These are phyloP conservation scores for Hippoglossus hippoglossus DNA, from an alignment of 2,797 vertebrate species.

Conservation along the genomic window DNA sequence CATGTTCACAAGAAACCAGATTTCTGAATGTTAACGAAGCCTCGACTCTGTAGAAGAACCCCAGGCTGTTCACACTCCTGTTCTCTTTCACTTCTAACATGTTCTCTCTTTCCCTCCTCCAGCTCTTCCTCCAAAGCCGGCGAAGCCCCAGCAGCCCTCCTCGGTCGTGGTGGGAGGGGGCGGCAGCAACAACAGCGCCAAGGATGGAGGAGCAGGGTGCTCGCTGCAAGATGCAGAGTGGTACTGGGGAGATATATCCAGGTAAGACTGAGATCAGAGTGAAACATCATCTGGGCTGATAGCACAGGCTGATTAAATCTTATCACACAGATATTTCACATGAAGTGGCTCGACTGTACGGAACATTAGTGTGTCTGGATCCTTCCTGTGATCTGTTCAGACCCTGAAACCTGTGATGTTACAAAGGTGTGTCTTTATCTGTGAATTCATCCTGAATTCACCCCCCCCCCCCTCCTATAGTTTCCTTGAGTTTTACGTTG, in stretches of 20 bases:
- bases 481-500: no score
- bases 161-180: slow-evolving; percentile 65
- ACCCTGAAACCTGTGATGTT: not conserved
- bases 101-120: slow-evolving; percentile 39
- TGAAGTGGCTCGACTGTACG: no score
- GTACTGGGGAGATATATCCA: slow-evolving; percentile 99
- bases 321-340: not conserved
- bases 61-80: no score
- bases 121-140: slow-evolving; percentile 97
- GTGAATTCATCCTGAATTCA: no score
- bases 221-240: slow-evolving; percentile 95
- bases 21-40: not conserved
- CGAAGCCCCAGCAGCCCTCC: slow-evolving; percentile 88
- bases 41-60: not conserved
- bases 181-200: slow-evolving; percentile 84
- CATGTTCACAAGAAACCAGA: not conserved
- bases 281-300: not conserved
- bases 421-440: not conserved
- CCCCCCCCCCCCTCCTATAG: no score
- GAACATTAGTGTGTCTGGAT: not conserved
- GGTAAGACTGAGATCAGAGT: slow-evolving; percentile 74
- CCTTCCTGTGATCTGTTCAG: not conserved
- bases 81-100: not conserved
- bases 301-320: not conserved
- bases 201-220: slow-evolving; percentile 83